Evolutionary conservation across 2,113 vertebrate species (phyloP), one percentile per base, ranked within the genome.

Genomic region (Glaucomys volans): DNA sequence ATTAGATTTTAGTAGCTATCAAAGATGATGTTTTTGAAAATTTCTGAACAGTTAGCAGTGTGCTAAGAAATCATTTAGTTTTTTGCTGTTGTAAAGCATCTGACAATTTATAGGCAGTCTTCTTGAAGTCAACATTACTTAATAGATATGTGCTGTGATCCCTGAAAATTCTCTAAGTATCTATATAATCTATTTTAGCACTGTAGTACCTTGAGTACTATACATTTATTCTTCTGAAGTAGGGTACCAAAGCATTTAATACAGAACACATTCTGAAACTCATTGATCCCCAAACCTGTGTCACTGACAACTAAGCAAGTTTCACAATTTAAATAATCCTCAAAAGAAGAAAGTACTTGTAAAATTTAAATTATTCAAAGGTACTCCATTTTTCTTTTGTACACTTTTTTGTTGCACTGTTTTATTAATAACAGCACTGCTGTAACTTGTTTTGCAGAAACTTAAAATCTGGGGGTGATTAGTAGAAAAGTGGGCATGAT

Each of bases 381-480:
- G 9, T 52, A 66, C 5, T 89, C 35, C 3, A 5, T 44, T 71
- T 37, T 94, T 88, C n/a, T 84, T 71, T 52, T 62, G 18, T 14
- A n/a, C 76, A 16, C 1, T 62, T 72, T 95, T 83, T 54, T 62
- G 40, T 66, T 93, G 57, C 32, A 85, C 35, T 80, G 42, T 85
- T 32, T 37, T 85, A 35, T 77, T 47, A 91, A 35, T 40, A 81
- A 82, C 2, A 94, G 75, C 17, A 72, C 18, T 74, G 6, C 13
- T 82, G 12, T 7, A 87, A 82, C 2, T 71, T 77, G 54, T n/a
- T 67, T 67, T 57, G 14, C 28, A 81, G 32, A 20, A 57, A n/a
- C 84, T 96, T 93, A 85, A 87, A 59, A 47, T 54, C 82, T 82
- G 26, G 28, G 69, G 64, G n/a, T 54, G 44, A 74, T 81, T 80